These are phyloP conservation scores for Acrocephalus kingi DNA, from an alignment of 2,113 vertebrate genomes.

Conservation along the genomic window DNA sequence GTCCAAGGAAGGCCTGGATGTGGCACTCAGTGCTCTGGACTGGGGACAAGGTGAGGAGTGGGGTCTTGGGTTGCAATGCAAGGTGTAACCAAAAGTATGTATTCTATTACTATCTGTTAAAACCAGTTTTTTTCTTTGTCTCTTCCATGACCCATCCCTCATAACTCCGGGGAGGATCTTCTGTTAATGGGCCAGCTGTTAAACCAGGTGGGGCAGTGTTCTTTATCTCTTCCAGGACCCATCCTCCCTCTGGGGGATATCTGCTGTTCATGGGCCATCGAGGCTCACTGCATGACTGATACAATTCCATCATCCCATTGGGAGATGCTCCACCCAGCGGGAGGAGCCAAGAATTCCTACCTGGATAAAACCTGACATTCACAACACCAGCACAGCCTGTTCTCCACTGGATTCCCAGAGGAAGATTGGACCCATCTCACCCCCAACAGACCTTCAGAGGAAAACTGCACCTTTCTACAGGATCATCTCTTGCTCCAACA, in stretches of 20 bases:
- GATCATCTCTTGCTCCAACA: background rate
- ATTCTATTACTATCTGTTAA: background rate
- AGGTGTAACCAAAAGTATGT: background rate
- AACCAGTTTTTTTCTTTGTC: too few relatives aligned
- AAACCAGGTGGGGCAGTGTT: too few relatives aligned
- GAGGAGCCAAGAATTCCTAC: background rate
- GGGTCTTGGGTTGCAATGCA: background rate
- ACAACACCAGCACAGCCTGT: too few relatives aligned
- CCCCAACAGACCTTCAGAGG: too few relatives aligned
- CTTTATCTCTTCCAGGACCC: too few relatives aligned
- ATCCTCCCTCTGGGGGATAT: background rate
- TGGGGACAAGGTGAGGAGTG: rapidly evolving
- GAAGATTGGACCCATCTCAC: background rate
- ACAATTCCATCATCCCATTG: background rate
- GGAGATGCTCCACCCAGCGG: too few relatives aligned
- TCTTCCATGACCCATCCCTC: too few relatives aligned
- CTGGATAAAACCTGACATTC: background rate
- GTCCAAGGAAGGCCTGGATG: background rate
- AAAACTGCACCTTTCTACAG: background rate
- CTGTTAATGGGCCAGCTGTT: too few relatives aligned
- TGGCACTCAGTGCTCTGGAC: background rate
- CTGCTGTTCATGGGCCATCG: background rate
- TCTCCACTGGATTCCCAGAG: background rate
- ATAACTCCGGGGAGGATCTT: too few relatives aligned
- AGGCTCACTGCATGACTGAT: background rate